Evolutionary conservation across 2,113 vertebrate species (phyloP), one percentile per base, ranked within the genome.

Genomic region (Bettongia penicillata): DNA sequence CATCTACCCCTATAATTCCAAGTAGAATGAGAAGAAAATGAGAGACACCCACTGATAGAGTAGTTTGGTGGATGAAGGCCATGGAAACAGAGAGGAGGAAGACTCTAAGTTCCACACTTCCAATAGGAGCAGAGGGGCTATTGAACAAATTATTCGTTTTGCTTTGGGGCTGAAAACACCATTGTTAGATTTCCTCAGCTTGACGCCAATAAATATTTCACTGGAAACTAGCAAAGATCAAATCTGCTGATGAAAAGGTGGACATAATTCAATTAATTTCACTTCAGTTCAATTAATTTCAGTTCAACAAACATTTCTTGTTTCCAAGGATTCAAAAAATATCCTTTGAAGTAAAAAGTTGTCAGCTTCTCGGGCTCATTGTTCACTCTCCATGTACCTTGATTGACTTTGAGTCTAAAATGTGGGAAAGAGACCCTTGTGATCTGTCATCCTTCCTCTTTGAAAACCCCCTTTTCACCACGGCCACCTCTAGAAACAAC

Each of bases 171-270:
- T 19, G 23, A 91, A 95, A 90, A 26, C 53, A 11, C 57, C 91
- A 90, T 94, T 91, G 68, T 43, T 7, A 43, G 31, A 61, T 90
- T 91, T 55, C 51, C 51, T 92, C 91, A 49, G 8, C 12, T 90
- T 89, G 90, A n/a, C 89, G 53, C 28, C 26, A 37, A 43, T 91
- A 84, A 37, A 0, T 90, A 48, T 90, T 43, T 96, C n/a, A 43
- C 57, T 55, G 61, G 52, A 95, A 91, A 90, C 31, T 95, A 93
- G 51, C 90, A 90, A 91, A 94, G n/a, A 37, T 28, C 91, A 91
- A 28, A n/a, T 90, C 77, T 84, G 53, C 31, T 37, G 37, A 96
- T 48, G 91, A 89, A 84, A 93, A 94, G 90, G 3, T 84, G 55
- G 94, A 92, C 90, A 51, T 84, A 43, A 84, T 84, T 84, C 6